These are phyloP conservation scores for Columba guinea DNA, from an alignment of 2,797 vertebrate species.

Conservation along the genomic window DNA sequence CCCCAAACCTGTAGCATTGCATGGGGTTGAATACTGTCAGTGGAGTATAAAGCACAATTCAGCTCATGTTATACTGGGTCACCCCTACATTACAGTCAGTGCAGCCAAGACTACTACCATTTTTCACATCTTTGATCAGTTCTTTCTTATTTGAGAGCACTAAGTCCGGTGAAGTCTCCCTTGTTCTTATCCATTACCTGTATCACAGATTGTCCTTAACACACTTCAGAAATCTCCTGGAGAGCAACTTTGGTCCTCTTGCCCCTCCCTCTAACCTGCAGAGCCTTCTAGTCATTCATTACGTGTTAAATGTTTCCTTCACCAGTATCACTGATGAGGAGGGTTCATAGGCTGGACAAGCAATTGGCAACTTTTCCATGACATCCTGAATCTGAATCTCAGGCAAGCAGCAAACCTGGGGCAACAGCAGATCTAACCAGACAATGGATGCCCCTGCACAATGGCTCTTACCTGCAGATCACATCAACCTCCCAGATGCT, in stretches of 20 bases:
- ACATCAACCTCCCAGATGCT: not conserved
- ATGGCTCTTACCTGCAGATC: accelerated
- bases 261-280: not conserved
- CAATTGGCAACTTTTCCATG: accelerated
- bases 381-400: not conserved
- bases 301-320: not conserved
- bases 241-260: not conserved
- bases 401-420: not conserved
- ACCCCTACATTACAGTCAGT: not conserved
- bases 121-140: not conserved
- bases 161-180: not conserved
- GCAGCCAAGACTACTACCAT: not conserved
- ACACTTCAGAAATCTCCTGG: not conserved
- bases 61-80: not conserved
- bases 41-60: not conserved
- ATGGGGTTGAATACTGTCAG: not conserved
- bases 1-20: no score
- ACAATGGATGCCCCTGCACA: accelerated
- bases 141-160: not conserved
- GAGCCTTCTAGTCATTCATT: not conserved
- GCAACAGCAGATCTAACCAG: not conserved
- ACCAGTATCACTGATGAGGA: not conserved
- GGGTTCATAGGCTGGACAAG: not conserved
- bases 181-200: not conserved
- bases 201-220: not conserved